Evolutionary conservation across 2,888 invertebrate genomes (phyloP).

Genomic region (Chironomus tentans): DNA sequence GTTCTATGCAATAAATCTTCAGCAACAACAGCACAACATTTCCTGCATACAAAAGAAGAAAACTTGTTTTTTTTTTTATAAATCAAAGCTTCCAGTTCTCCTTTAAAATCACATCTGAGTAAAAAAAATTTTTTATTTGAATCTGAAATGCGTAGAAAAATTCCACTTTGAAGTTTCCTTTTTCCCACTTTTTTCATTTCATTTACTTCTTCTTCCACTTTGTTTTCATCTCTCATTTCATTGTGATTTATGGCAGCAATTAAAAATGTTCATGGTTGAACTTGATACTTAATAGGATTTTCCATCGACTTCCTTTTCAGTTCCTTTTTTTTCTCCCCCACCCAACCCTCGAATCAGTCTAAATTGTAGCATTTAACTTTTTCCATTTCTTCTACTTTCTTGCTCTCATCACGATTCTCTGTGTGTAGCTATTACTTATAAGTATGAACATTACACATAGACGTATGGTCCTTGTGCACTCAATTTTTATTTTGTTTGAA

Average conservation of each 20-base stretch:
- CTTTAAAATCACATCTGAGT: not conserved
- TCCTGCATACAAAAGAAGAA: no score
- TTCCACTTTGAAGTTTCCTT: slow-evolving; percentile 14
- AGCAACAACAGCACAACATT: no score
- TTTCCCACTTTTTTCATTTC: not conserved
- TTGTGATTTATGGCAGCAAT: slow-evolving; percentile 14
- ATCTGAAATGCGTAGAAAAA: not conserved
- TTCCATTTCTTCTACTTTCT: no score
- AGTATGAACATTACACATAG: no score
- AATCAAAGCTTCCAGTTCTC: not conserved
- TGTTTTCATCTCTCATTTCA: not conserved
- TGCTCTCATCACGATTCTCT: no score
- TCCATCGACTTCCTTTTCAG: not conserved
- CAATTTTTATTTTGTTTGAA: no score
- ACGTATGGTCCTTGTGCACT: no score
- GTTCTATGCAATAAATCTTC: no score
- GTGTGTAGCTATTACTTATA: no score
- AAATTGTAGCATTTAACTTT: no score
- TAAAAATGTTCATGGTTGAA: slow-evolving; percentile 21
- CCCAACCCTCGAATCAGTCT: not conserved
- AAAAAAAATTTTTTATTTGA: not conserved
- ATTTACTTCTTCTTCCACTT: not conserved
- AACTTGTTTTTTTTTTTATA: not conserved
- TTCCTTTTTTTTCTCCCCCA: not conserved
- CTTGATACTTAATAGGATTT: slow-evolving; percentile 18